Evolutionary conservation across 2,888 invertebrate species (phyloP), one percentile per base, ranked within the genome.

Genomic region (Lacanobia wlatinum): DNA sequence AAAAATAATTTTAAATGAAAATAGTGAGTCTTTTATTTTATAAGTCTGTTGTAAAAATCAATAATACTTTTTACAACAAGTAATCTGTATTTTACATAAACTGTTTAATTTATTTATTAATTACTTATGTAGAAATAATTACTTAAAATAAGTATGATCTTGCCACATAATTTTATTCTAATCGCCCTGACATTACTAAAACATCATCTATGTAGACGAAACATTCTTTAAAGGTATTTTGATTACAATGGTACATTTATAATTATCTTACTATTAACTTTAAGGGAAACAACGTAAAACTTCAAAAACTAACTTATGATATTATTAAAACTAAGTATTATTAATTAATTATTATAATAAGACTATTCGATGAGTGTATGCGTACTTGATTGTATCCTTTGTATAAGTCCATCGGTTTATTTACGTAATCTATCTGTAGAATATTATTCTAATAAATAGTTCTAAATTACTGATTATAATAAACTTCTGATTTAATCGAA

Each of bases 311-410:
- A 73, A 73, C 70, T 76, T 73, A 71, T 73, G 71, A 84, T 43
- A 53, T 63, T 80, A 64, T 72, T 73, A 10, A 18, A 61, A 59
- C 34, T 84, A 77, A 84, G 70, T 69, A 76, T 68, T 72, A 77
- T 61, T 70, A 56, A 65, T 55, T 55, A 58, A 53, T 43, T 56
- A 62, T 18, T 28, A 21, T 52, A 53, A 40, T 10, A 70, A 28
- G 34, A 16, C 2, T 8, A 56, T 34, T 40, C 14, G 18, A 46
- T 43, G 68, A 18, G 0, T 71, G 65, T 4, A n/a, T 61, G 65
- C 4, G 16, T 1, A 70, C n/a, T 52, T 84, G 75, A 18, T 2
- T 0, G n/a, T 60, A 75, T 9, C 34, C 55, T 23, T 52, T n/a
- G 7, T 53, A 2, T 46, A 52, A 43, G 34, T 65, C 46, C 6